Conservation (phyloP, 2,797 vertebrate species). For the Oreochromis mossambicus region DNA sequence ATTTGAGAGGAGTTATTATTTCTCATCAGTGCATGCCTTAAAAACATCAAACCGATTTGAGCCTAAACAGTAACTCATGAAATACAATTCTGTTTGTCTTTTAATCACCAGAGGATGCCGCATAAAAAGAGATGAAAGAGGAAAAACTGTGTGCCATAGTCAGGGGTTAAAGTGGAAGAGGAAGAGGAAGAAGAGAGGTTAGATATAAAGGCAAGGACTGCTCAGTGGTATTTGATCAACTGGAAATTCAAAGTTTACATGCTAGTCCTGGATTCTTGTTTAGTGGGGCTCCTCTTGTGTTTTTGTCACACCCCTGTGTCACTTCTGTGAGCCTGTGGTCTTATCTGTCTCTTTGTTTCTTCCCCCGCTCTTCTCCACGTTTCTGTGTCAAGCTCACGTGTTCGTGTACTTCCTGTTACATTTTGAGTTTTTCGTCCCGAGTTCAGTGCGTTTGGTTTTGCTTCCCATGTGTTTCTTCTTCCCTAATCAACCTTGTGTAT, state of each 20-base stretch:
- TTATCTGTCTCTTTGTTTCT: background rate
- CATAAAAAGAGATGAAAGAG: background rate
- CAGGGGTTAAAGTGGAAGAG: background rate
- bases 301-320: background rate
- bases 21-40: background rate
- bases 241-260: too few relatives aligned
- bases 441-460: background rate
- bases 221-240: too few relatives aligned
- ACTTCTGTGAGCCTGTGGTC: background rate
- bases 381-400: background rate
- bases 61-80: accelerated
- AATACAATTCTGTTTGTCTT: background rate
- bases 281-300: too few relatives aligned
- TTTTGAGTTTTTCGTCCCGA: background rate
- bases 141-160: accelerated
- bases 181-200: background rate
- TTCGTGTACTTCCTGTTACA: background rate
- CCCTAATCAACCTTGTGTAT: background rate
- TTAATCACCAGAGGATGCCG: accelerated
- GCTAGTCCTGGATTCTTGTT: too few relatives aligned
- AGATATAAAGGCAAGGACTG: background rate
- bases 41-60: background rate
- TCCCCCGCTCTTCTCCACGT: background rate
- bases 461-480: background rate
- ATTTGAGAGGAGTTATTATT: background rate